Percentiles rank a stretch among this genome's conserved stretches.
Evolutionary conservation across 2,888 invertebrate species (phyloP).

Genomic region (Cylindroiulus punctatus): DNA sequence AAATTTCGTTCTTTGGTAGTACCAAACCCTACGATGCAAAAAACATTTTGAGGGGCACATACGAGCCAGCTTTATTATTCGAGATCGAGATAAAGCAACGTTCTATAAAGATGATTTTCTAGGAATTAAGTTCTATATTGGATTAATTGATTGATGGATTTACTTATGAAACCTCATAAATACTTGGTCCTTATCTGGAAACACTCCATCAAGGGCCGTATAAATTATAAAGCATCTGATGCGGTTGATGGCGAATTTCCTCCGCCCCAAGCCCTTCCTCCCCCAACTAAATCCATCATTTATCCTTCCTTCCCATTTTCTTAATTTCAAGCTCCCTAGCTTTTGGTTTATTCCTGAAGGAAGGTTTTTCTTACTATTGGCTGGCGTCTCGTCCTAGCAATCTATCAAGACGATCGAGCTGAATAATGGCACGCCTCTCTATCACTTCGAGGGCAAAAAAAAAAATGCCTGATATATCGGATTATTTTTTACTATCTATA

Average conservation of each 20-base stretch:
- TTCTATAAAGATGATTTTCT: constrained; percentile 38
- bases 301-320: not conserved
- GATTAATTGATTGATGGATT: constrained; percentile 42
- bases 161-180: constrained; percentile 42
- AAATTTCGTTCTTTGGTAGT: too few relatives aligned
- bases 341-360: constrained; percentile 5
- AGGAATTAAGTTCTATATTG: constrained; percentile 42
- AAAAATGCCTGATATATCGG: constrained; percentile 34
- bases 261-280: not conserved
- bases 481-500: constrained; percentile 38
- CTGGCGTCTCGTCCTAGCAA: not conserved
- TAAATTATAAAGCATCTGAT: constrained; percentile 37
- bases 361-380: not conserved
- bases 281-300: not conserved
- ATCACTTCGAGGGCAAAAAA: constrained; percentile 12
- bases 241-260: not conserved
- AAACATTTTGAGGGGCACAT: not conserved
- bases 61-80: constrained; percentile 11
- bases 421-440: constrained; percentile 42
- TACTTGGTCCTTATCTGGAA: constrained; percentile 28
- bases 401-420: constrained; percentile 36
- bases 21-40: not conserved
- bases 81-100: not conserved
- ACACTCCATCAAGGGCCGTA: constrained; percentile 29
- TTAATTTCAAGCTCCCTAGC: not conserved